Evolutionary conservation across 2,888 invertebrate genomes (phyloP).

Genomic region (Mesodorylaimus sp.): DNA sequence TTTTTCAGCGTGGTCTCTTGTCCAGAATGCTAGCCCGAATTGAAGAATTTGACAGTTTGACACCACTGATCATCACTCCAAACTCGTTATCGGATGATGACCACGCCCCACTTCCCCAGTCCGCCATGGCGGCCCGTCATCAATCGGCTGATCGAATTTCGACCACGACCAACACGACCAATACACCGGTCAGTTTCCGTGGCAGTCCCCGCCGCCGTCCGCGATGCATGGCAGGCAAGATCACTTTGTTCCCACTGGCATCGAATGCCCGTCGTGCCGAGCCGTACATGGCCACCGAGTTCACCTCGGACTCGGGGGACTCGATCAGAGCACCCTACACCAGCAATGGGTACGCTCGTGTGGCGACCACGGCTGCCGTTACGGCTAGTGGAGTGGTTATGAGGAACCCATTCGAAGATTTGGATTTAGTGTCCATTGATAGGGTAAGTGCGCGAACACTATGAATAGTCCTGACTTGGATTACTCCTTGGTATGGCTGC

Average conservation of each 20-base stretch:
- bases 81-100: conserved; percentile 4
- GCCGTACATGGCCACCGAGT: too few species aligned
- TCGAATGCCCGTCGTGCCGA: too few species aligned
- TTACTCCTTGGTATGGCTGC: too few species aligned
- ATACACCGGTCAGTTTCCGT: neutral
- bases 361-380: too few species aligned
- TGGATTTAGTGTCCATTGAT: conserved; percentile 7
- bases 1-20: too few species aligned
- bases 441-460: neutral
- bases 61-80: conserved; percentile 11
- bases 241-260: too few species aligned
- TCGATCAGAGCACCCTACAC: too few species aligned
- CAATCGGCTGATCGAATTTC: neutral
- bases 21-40: conserved; percentile 23
- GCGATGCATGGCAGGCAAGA: too few species aligned
- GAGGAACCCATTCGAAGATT: conserved; percentile 2
- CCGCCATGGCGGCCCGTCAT: neutral
- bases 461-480: neutral
- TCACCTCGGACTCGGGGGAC: too few species aligned
- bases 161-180: neutral
- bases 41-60: conserved; percentile 14
- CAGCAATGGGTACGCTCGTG: too few species aligned
- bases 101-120: neutral
- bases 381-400: too few species aligned
- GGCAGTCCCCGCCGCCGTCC: too few species aligned